Evolutionary conservation across 2,113 vertebrate species (phyloP), one percentile per base, ranked within the genome.

Genomic region (Panthera leo): DNA sequence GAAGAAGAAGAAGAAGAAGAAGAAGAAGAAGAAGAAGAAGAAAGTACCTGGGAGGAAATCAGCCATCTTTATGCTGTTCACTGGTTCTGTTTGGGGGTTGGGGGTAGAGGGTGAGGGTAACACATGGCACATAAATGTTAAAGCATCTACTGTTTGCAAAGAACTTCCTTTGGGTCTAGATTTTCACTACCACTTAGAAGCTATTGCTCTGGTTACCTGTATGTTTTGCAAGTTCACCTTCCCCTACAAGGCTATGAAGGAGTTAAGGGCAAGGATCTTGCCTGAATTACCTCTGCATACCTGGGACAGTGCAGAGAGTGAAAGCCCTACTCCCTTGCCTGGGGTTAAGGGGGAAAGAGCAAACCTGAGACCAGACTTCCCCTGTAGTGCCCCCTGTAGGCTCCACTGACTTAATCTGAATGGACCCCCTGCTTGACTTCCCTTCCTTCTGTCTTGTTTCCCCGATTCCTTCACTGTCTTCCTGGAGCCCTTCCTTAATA

Each of bases 1-100:
- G 42, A 45, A 8, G 42, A 8, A 8, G 42, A 7, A 7, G 42
- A 7, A 7, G 42, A 7, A 45, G 42, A 1, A 45, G 42, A 0
- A 42, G 42, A 0, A 42, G 42, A 5, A 42, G 42, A 1, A 42
- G 42, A 1, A 42, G 42, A 1, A 42, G 42, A 79, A 48, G 80
- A 96, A 91, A 76, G 19, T 34, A 14, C 51, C 71, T 78, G 55
- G 18, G 63, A 94, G 82, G 67, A 87, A 89, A 90, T 16, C 55
- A 76, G 34, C 10, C 61, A 31, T 34, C 3, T 7, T 92, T 42
- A 5, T 34, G 27, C 55, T 85, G 21, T 78, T 78, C 75, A 31
- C 27, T 78, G 75, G 75, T 78, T 78, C 75, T 31, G 27, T 78
- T 78, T 78, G 75, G 75, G 75, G 42, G 21, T 9, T 61, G 58